phyloP scores from a whole-genome alignment of 1,140 invertebrate genomes.

The Rhizoglyphus robini region DNA sequence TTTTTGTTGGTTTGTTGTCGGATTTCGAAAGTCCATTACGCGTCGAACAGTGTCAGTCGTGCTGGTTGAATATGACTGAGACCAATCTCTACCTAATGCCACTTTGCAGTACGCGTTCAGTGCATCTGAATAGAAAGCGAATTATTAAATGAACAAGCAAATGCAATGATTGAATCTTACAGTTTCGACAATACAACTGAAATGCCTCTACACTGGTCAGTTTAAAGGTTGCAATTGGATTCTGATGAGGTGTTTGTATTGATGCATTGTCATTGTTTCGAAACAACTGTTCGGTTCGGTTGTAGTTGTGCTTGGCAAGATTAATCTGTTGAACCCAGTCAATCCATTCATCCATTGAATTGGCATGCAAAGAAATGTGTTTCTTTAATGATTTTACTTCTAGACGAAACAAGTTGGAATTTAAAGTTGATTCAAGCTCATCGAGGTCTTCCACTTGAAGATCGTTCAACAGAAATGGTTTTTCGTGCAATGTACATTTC shows the following conservation, averaged over 20 bases:
- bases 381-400: too few species aligned
- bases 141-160: too few species aligned
- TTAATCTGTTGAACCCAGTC: neutral
- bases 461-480: slow-evolving; percentile 60
- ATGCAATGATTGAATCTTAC: neutral
- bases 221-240: neutral
- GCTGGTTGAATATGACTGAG: neutral
- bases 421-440: too few species aligned
- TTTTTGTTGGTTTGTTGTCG: too few species aligned
- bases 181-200: slow-evolving; percentile 13
- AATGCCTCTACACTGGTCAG: neutral
- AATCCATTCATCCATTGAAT: neutral
- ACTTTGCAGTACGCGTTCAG: slow-evolving; percentile 21
- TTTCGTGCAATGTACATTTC: slow-evolving; percentile 62
- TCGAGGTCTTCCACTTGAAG: slow-evolving; percentile 28
- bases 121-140: neutral
- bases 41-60: slow-evolving; percentile 3
- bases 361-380: neutral
- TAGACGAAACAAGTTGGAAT: neutral
- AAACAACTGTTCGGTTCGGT: too few species aligned
- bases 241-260: too few species aligned
- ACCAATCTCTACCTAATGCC: neutral
- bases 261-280: too few species aligned
- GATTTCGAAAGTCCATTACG: too few species aligned
- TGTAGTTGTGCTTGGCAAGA: too few species aligned